Conservation (phyloP, 2,113 vertebrate species). For the Bufo bufo region DNA sequence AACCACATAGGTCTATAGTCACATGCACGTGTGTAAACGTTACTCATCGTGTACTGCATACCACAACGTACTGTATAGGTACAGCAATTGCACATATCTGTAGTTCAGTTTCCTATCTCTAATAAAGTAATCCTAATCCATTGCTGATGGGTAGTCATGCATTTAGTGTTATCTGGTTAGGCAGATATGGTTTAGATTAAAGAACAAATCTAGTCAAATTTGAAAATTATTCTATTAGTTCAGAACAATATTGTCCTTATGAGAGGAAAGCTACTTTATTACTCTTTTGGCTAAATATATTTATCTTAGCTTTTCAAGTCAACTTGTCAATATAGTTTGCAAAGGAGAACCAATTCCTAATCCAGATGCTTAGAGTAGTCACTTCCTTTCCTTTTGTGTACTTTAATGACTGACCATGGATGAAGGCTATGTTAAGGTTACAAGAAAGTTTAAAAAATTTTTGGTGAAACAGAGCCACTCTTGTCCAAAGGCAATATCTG, state of each 20-base stretch:
- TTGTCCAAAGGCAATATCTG: neutral
- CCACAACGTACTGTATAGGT: neutral
- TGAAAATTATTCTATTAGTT: neutral
- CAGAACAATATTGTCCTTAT: too few relatives aligned
- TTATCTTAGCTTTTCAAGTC: neutral
- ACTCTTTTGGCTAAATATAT: neutral
- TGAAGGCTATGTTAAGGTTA: neutral
- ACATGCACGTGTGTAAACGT: constrained; percentile 7
- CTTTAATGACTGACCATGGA: neutral
- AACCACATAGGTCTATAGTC: neutral
- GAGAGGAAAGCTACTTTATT: neutral
- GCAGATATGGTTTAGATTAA: neutral
- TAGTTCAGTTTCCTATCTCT: neutral
- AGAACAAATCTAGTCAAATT: neutral
- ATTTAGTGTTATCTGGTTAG: neutral
- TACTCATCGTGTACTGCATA: neutral
- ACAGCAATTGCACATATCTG: neutral
- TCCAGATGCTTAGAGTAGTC: too few relatives aligned
- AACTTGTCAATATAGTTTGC: too few relatives aligned
- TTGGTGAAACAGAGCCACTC: neutral
- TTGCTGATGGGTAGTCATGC: neutral
- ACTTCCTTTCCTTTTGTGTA: too few relatives aligned
- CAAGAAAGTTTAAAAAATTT: neutral
- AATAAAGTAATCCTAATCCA: neutral
- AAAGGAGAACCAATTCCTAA: too few relatives aligned